Evolutionary conservation across 2,113 vertebrate species (phyloP).

Genomic region (Tragulus kanchil): DNA sequence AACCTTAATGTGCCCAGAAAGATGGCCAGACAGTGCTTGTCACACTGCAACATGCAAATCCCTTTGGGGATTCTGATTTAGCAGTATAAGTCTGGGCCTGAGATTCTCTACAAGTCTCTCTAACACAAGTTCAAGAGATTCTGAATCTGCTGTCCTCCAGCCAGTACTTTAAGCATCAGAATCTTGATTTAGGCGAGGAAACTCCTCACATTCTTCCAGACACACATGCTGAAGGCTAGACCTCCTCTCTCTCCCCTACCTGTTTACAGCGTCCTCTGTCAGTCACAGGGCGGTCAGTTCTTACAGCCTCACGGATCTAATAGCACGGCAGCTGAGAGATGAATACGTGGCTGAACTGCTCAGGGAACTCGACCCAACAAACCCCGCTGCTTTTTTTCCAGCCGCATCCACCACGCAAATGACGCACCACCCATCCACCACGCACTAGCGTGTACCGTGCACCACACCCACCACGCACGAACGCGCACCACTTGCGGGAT

Average conservation of each 20-base stretch:
- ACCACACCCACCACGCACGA: fast-evolving
- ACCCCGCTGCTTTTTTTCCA: not conserved
- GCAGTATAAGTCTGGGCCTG: not conserved
- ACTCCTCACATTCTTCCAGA: not conserved
- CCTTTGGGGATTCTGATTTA: not conserved
- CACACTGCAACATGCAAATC: not conserved
- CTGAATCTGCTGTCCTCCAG: not conserved
- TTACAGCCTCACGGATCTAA: not conserved
- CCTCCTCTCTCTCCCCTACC: not conserved
- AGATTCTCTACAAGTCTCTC: not conserved
- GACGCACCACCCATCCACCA: not conserved
- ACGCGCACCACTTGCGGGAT: fast-evolving
- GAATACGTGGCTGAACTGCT: not conserved
- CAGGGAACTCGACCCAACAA: not conserved
- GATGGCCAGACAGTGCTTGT: not conserved
- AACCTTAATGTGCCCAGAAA: not conserved
- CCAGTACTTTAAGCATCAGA: not conserved
- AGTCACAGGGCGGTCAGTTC: not conserved
- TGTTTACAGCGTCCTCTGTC: not conserved
- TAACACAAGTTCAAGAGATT: fast-evolving
- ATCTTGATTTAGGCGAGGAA: not conserved
- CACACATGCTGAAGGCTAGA: not conserved
- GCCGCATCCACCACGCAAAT: not conserved
- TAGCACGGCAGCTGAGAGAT: not conserved
- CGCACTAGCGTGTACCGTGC: fast-evolving